Evolutionary conservation across 2,113 vertebrate genomes (phyloP), one percentile per base, ranked within the genome.

Genomic region (Eurystomus gularis): DNA sequence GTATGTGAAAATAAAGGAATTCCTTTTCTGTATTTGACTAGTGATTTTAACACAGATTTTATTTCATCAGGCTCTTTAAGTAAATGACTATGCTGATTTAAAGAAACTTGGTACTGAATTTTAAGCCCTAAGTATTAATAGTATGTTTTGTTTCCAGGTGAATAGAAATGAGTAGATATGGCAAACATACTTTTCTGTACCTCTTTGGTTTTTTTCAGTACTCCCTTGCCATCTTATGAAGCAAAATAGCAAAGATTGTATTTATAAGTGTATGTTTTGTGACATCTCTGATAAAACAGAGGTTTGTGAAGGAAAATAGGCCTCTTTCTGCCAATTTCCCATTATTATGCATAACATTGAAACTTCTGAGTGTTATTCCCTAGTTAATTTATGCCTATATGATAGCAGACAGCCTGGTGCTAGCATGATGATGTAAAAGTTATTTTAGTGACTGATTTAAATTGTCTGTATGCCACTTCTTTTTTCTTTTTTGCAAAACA

Each of bases 1-100:
- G 99, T 99, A 97, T 85, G 98, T 97, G 64, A 60, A 69, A 78
- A 51, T 69, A 61, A 71, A 73, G 24, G 37, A 83, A 33, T 70
- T 52, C 9, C 15, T 83, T 91, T 72, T 39, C 49, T 80, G 5
- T 82, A 29, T 78, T 60, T 82, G 39, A 28, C 18, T 66, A 24
- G 7, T 75, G 18, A 46, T 83, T 54, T 85, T 48, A 91, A 68
- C 17, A 25, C 13, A 29, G 25, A 10, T 58, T 94, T 82, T 76
- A 37, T 70, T 93, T 58, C 17, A 60, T 77, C n/a, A 21, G 23
- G 10, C 11, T 89, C 42, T 71, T 71, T 60, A 49, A 31, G 3
- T 72, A 76, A 55, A 64, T 65, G 8, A 40, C 35, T 46, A 7
- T 54, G 35, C 29, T 90, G 11, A 39, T 80, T 77, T 81, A 37